These are phyloP conservation scores for Leptopilina boulardi DNA, from an alignment of 1,140 invertebrate species.

Conservation along the genomic window DNA sequence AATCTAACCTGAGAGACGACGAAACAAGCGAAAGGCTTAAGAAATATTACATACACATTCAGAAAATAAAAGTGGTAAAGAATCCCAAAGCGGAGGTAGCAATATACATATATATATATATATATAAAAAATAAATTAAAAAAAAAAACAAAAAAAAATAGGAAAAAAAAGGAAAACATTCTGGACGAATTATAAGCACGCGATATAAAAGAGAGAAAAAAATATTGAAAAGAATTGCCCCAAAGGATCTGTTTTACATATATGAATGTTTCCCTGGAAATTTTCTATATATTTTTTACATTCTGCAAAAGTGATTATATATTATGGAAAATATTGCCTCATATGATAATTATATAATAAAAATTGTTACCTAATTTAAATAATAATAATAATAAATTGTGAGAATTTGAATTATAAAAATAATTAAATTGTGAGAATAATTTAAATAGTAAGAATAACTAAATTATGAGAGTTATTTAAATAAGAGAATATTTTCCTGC, in stretches of 20 bases:
- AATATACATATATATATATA: not conserved
- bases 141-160: not conserved
- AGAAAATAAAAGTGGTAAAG: conserved; percentile 6
- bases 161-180: not conserved
- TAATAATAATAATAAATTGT: too few species aligned
- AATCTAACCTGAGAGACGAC: conserved; percentile 1
- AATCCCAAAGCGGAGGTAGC: not conserved
- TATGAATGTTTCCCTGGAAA: not conserved
- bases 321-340: too few species aligned
- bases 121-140: too few species aligned
- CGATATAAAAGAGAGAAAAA: not conserved
- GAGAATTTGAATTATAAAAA: too few species aligned
- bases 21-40: not conserved
- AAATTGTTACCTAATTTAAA: too few species aligned
- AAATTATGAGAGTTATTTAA: too few species aligned
- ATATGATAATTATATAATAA: too few species aligned
- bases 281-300: not conserved
- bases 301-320: not conserved
- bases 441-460: too few species aligned
- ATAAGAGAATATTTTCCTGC: too few species aligned
- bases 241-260: conserved; percentile 3
- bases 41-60: not conserved
- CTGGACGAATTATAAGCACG: conserved; percentile 12
- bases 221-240: not conserved
- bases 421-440: too few species aligned